These are phyloP conservation scores for Paragorgia papillata DNA, from an alignment of 92 coral and sea anemone species.

Conservation along the genomic window DNA sequence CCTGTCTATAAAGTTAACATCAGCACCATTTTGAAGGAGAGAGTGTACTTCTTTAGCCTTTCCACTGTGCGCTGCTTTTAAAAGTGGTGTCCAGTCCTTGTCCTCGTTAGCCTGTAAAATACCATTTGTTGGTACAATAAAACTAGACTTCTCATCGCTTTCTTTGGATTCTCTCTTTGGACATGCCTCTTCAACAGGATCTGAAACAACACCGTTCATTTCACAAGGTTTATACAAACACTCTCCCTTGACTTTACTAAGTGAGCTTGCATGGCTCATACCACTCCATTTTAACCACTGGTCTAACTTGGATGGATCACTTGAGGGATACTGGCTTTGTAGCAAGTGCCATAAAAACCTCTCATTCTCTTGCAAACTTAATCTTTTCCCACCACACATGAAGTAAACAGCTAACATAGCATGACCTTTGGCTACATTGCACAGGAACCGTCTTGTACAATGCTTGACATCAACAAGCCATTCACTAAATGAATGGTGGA, in stretches of 20 bases:
- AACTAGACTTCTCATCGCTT: conserved; percentile 56
- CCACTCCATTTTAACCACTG: conserved; percentile 98
- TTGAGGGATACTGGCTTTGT: conserved; percentile 60
- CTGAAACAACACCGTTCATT: conserved; percentile 52
- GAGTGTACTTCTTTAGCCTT: conserved; percentile 75
- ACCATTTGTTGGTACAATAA: conserved; percentile 69
- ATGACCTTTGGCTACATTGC: conserved; percentile 89
- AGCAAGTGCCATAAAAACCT: conserved; percentile 83
- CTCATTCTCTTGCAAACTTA: conserved; percentile 69
- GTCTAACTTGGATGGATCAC: conserved; percentile 68
- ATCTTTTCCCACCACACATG: conserved; percentile 79
- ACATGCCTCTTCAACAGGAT: conserved; percentile 52
- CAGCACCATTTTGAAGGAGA: conserved; percentile 92
- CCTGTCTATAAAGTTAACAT: conserved; percentile 87
- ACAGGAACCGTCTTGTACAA: conserved; percentile 87
- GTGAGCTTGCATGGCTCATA: conserved; percentile 62
- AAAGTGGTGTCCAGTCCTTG: conserved; percentile 86
- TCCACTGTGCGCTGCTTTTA: conserved; percentile 93
- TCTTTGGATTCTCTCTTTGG: conserved; percentile 77
- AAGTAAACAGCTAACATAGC: conserved; percentile 96
- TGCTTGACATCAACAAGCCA: conserved; percentile 96
- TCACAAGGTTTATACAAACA: conserved; percentile 73
- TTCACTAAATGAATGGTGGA: conserved; percentile 94
- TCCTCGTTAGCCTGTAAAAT: conserved; percentile 79
- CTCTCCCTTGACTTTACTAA: conserved; percentile 8